Base-by-base conservation (phyloP, 2,888 invertebrate species). In the Chloroclystis v-ata region DNA sequence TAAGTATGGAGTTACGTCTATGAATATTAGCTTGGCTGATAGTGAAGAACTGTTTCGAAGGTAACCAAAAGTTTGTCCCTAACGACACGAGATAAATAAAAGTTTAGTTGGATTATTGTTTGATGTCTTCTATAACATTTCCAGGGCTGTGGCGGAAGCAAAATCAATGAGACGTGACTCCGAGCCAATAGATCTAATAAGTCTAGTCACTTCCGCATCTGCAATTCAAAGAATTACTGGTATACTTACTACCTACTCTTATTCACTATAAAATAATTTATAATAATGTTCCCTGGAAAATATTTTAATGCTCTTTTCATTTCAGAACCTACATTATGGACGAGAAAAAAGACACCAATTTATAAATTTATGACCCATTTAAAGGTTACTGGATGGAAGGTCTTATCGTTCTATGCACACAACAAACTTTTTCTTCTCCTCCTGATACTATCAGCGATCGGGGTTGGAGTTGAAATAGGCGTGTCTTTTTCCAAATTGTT, bases 21-120 rank as follows among this genome's bases (percentile, higher is more conserved):
- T 85, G 49, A 69, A 70, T 37, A 70, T 86, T 28, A 79, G 73
- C 32, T 59, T 85, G 28, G 75, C 85, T 0, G 85, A 86, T 58
- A 72, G 77, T 1, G 80, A 83, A 29, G 85, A 86, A 54, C 75
- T 83, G 1, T 76, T 68, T 50, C 69, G 61, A 44, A 78, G 85
- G 85, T 85, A n/a, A 42, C 0, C 1, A 5, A 32, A n/a, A n/a
- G n/a, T n/a, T n/a, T n/a, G n/a, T n/a, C n/a, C 10, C 10, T n/a
- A 11, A 28, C 28, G 20, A 20, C 20, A n/a, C 28, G 10, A 28
- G 9, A 26, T 1, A 9, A 26, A 26, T 26, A n/a, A n/a, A n/a
- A n/a, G n/a, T n/a, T n/a, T n/a, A n/a, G n/a, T n/a, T n/a, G n/a
- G n/a, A n/a, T n/a, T n/a, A n/a, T n/a, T n/a, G n/a, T n/a, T n/a